Evolutionary conservation across 2,888 invertebrate species (phyloP).

Genomic region (Argynnis bischoffii): DNA sequence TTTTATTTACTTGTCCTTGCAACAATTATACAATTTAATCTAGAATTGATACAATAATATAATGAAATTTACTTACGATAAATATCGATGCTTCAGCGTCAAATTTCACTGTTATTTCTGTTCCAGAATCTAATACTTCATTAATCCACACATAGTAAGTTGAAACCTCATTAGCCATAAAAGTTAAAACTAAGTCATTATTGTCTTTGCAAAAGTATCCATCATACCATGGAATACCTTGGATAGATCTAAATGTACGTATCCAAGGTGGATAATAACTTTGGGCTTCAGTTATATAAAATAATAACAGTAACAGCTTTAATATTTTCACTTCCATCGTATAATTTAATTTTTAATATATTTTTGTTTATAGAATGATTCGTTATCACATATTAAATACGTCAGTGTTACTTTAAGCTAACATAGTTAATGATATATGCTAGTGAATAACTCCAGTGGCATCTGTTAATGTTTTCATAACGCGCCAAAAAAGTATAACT

Average conservation of each 20-base stretch:
- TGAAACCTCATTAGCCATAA: not conserved
- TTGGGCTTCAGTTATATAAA: not conserved
- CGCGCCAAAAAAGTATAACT: too few relatives aligned
- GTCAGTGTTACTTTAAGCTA: too few relatives aligned
- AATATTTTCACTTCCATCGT: too few relatives aligned
- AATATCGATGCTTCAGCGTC: conserved; percentile 10
- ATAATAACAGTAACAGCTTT: not conserved
- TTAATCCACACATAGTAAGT: conserved; percentile 2
- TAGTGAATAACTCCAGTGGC: too few relatives aligned
- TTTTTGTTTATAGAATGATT: too few relatives aligned
- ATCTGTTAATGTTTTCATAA: too few relatives aligned
- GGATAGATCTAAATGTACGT: not conserved
- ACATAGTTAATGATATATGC: too few relatives aligned
- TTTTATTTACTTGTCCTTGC: too few relatives aligned
- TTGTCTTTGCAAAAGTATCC: conserved; percentile 2
- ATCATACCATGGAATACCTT: conserved; percentile 6
- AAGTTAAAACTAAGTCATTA: not conserved
- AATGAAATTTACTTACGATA: not conserved
- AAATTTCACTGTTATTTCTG: conserved; percentile 10
- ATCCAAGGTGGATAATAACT: conserved; percentile 10
- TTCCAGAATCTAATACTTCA: not conserved
- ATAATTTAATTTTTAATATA: too few relatives aligned
- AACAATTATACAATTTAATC: too few relatives aligned
- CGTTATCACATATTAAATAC: too few relatives aligned
- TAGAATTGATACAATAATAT: too few relatives aligned